These are phyloP conservation scores for Todiramphus saurophagus DNA, from an alignment of 2,113 vertebrate genomes.

Conservation along the genomic window DNA sequence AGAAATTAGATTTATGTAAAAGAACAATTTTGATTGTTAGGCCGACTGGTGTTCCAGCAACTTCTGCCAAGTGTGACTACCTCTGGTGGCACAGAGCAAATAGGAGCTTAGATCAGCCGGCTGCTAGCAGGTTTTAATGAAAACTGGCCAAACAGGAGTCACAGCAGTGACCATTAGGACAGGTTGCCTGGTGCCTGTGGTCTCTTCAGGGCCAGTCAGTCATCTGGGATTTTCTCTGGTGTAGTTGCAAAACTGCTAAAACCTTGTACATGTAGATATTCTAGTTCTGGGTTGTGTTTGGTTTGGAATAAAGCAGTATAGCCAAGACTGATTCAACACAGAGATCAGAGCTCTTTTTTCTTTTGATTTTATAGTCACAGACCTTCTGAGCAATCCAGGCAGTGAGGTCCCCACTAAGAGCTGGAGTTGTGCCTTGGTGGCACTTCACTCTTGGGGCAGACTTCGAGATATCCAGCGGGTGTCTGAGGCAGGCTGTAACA, in stretches of 20 bases:
- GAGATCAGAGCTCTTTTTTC: not conserved
- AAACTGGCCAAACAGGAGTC: not conserved
- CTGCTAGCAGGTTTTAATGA: not conserved
- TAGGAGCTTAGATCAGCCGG: not conserved
- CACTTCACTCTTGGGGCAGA: not conserved
- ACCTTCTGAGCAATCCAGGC: not conserved
- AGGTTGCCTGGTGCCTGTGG: not conserved
- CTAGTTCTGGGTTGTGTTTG: not conserved
- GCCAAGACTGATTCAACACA: not conserved
- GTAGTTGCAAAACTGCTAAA: not conserved
- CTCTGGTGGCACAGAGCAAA: not conserved
- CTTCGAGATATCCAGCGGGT: not conserved
- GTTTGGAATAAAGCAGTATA: not conserved
- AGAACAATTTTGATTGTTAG: accelerated
- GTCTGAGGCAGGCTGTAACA: not conserved
- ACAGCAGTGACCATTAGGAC: not conserved
- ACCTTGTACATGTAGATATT: not conserved
- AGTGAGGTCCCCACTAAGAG: not conserved
- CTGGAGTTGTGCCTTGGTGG: not conserved
- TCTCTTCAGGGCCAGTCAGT: not conserved
- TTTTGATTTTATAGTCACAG: not conserved
- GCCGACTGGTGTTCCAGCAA: not conserved
- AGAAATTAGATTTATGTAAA: not conserved
- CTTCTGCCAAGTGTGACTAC: not conserved
- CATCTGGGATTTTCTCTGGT: not conserved